phyloP scores from a whole-genome alignment of 2,888 invertebrate genomes.

The Trichogramma dendrolimi region DNA sequence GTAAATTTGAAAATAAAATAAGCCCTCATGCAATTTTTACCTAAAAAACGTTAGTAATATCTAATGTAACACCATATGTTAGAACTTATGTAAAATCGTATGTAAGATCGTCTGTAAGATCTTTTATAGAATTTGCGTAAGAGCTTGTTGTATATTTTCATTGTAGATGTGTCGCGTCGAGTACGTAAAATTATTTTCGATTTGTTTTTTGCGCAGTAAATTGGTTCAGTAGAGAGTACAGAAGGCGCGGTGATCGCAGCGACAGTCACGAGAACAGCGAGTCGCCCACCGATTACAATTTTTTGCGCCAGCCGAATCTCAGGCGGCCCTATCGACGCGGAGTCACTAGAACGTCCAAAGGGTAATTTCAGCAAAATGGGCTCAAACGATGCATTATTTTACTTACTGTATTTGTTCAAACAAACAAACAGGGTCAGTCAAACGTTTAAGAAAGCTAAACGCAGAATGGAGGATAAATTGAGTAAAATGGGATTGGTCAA shows the following conservation, averaged over 20 bases:
- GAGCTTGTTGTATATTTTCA: too few species aligned
- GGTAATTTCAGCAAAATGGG: slow-evolving; percentile 32
- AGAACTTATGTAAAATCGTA: too few species aligned
- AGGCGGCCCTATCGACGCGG: slow-evolving; percentile 48
- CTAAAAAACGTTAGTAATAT: neutral
- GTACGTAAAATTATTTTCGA: slow-evolving; percentile 8
- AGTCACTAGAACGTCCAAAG: slow-evolving; percentile 39
- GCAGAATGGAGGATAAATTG: slow-evolving; percentile 84
- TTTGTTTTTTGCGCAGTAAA: slow-evolving; percentile 47
- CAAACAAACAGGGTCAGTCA: slow-evolving; percentile 59
- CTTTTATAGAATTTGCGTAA: too few species aligned
- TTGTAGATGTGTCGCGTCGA: too few species aligned
- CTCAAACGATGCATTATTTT: neutral
- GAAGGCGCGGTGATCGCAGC: slow-evolving; percentile 51
- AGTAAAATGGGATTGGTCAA: slow-evolving; percentile 78
- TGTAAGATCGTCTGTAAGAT: too few species aligned
- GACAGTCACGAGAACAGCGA: slow-evolving; percentile 59
- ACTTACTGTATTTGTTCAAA: neutral
- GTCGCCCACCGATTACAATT: slow-evolving; percentile 55
- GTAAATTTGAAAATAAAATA: too few species aligned
- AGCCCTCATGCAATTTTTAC: neutral
- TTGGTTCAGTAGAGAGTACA: slow-evolving; percentile 59
- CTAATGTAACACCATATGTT: too few species aligned
- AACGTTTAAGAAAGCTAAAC: slow-evolving; percentile 75
- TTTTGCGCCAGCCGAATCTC: slow-evolving; percentile 53